Percentiles rank a stretch among this genome's conserved stretches.
phyloP scores from a whole-genome alignment of 2,888 invertebrate species.

The Electrophaes corylata region DNA sequence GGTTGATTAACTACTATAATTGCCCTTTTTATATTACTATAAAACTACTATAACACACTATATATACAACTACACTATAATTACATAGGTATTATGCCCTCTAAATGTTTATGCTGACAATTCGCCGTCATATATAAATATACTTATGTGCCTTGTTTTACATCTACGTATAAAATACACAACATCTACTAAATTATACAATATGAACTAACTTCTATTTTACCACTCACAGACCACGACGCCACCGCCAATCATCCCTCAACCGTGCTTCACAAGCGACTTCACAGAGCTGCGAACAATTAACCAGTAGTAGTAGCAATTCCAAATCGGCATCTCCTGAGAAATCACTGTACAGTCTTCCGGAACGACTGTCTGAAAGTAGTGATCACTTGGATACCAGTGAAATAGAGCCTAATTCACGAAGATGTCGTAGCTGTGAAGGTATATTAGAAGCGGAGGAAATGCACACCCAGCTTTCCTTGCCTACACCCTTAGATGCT shows the following conservation, averaged over 20 bases:
- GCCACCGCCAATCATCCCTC: constrained; percentile 75
- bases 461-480: constrained; percentile 81
- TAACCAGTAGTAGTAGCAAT: constrained; percentile 71
- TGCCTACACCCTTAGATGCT: constrained; percentile 84
- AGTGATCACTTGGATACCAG: constrained; percentile 65
- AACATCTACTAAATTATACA: neutral
- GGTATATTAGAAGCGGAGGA: constrained; percentile 83
- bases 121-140: no score
- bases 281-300: constrained; percentile 76
- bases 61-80: no score
- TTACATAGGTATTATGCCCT: no score
- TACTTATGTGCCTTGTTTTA: no score
- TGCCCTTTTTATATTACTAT: no score
- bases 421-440: constrained; percentile 86
- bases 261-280: constrained; percentile 67
- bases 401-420: constrained; percentile 64
- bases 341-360: constrained; percentile 73
- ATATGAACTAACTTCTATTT: constrained; percentile 8
- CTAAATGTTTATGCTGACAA: no score
- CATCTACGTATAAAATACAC: no score
- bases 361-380: constrained; percentile 74
- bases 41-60: no score
- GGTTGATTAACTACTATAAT: no score
- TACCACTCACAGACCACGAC: constrained; percentile 69
- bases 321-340: constrained; percentile 73